Conservation (phyloP, 2,797 vertebrate species). For the Esox masquinongy region DNA sequence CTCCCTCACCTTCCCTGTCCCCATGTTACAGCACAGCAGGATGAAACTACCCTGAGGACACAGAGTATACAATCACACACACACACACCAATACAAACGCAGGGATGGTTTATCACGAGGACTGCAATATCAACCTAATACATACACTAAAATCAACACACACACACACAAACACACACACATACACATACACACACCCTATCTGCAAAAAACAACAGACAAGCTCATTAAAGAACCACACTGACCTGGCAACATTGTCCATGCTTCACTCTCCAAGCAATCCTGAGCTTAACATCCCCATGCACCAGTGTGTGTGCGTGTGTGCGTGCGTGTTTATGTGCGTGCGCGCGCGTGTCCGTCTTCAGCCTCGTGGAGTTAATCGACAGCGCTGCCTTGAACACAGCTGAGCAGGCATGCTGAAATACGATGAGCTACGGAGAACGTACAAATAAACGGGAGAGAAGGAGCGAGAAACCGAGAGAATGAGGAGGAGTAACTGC, state of each 20-base stretch:
- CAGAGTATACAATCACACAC: neutral
- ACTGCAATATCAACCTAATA: neutral
- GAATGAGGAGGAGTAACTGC: constrained; percentile 18
- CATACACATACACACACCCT: constrained; percentile 11
- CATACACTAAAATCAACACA: too few species aligned
- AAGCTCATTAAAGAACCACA: constrained; percentile 17
- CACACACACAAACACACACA: constrained; percentile 13
- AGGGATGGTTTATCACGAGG: neutral
- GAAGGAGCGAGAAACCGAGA: constrained; percentile 15
- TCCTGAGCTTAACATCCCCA: constrained; percentile 5
- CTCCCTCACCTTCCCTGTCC: too few species aligned
- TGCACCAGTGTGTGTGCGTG: neutral
- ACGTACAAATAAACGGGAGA: neutral
- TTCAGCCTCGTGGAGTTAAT: neutral
- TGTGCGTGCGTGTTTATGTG: neutral
- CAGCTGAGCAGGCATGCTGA: constrained; percentile 33
- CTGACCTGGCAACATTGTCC: constrained; percentile 24
- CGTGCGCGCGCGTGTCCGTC: neutral
- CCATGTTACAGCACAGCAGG: too few species aligned
- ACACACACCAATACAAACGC: constrained; percentile 3
- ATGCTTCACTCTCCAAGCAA: constrained; percentile 17
- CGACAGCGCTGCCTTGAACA: neutral
- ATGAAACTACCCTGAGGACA: too few species aligned
- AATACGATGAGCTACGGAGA: constrained; percentile 34
- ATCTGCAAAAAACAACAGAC: constrained; percentile 7